Evolutionary conservation across 2,113 vertebrate species (phyloP).

Genomic region (Procavia capensis): DNA sequence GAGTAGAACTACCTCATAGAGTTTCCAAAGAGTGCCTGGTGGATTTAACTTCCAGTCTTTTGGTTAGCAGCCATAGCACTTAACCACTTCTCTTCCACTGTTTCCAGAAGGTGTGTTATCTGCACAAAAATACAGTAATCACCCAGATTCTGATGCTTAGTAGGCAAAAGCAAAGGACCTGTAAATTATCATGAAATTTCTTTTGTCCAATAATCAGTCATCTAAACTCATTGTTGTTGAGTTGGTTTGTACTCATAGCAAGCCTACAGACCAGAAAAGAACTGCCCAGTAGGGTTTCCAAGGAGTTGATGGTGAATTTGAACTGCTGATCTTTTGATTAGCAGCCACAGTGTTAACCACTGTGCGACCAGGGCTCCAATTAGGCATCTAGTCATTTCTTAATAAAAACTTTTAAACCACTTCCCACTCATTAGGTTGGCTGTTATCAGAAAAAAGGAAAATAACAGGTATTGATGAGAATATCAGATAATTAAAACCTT

Average conservation of each 20-base stretch:
- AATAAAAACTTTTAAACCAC: not conserved
- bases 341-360: too few species aligned
- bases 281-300: too few species aligned
- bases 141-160: not conserved
- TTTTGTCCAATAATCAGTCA: not conserved
- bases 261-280: too few species aligned
- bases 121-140: not conserved
- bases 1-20: too few species aligned
- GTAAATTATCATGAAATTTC: not conserved
- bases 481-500: not conserved
- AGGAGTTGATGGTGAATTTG: too few species aligned
- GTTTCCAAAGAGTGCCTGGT: too few species aligned
- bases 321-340: too few species aligned
- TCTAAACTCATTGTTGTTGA: not conserved
- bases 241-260: too few species aligned
- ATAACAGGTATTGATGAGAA: not conserved
- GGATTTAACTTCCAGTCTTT: too few species aligned
- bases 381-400: not conserved
- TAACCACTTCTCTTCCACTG: too few species aligned
- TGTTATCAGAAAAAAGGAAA: not conserved
- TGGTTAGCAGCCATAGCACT: too few species aligned
- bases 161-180: not conserved
- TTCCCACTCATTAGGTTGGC: not conserved
- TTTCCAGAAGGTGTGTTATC: too few species aligned
- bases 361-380: not conserved